A percentile compares a stretch with the other conserved stretches of the same genome.
These are phyloP conservation scores for Dermolepida albohirtum DNA, from an alignment of 2,888 invertebrate species.

Conservation along the genomic window DNA sequence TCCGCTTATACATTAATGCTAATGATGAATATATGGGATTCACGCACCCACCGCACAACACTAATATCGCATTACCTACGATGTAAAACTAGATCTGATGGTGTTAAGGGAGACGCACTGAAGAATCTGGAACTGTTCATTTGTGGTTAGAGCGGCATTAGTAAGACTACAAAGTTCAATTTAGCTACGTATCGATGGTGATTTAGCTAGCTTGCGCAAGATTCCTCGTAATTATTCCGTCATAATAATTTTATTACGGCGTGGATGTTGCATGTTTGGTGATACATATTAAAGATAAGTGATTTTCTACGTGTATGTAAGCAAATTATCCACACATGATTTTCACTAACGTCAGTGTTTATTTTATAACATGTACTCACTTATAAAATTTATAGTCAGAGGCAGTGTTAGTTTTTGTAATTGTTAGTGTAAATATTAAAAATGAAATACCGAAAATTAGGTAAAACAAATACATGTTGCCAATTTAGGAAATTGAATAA, in stretches of 20 bases:
- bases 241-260: slow-evolving; percentile 20
- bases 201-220: slow-evolving; percentile 20
- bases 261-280: slow-evolving; percentile 9
- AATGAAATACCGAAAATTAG: too few relatives aligned
- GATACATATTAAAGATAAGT: slow-evolving; percentile 23
- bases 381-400: too few relatives aligned
- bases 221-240: slow-evolving; percentile 22
- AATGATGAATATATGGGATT: slow-evolving; percentile 46
- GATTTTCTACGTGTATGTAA: slow-evolving; percentile 17
- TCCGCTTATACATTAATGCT: slow-evolving; percentile 46
- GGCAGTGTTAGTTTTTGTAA: too few relatives aligned
- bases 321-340: slow-evolving; percentile 7
- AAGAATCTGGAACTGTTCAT: slow-evolving; percentile 32
- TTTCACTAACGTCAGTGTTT: too few relatives aligned
- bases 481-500: too few relatives aligned
- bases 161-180: slow-evolving; percentile 32
- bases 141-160: slow-evolving; percentile 18
- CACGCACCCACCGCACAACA: slow-evolving; percentile 48
- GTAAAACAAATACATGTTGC: too few relatives aligned
- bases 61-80: slow-evolving; percentile 52
- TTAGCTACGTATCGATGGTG: slow-evolving; percentile 28
- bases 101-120: slow-evolving; percentile 21
- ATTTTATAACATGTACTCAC: too few relatives aligned
- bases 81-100: slow-evolving; percentile 32
- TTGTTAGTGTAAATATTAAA: too few relatives aligned